Conservation (phyloP, 1,140 invertebrate species). For the Globodera ellingtonae region DNA sequence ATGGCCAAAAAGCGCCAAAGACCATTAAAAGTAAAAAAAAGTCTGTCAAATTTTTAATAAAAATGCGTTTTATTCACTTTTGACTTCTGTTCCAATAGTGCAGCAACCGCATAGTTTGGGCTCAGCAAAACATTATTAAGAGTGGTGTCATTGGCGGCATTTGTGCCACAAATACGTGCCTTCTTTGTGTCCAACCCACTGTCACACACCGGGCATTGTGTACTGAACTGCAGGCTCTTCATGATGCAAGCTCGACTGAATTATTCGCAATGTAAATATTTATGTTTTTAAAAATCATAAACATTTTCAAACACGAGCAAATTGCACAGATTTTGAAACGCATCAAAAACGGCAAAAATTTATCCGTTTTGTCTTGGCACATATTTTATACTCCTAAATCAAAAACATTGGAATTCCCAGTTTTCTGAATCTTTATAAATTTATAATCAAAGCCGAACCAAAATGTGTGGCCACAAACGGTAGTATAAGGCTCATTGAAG, state of each 20-base stretch:
- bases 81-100: constrained; percentile 11
- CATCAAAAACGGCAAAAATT: constrained; percentile 10
- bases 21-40: not conserved
- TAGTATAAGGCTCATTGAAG: constrained; percentile 87
- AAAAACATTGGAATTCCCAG: too few species aligned
- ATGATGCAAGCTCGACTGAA: constrained; percentile 75
- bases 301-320: too few species aligned
- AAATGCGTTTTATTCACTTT: not conserved
- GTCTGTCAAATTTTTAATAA: not conserved
- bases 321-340: constrained; percentile 24
- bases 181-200: constrained; percentile 68
- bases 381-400: too few species aligned
- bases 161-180: constrained; percentile 73
- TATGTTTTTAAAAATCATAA: too few species aligned
- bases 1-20: too few species aligned
- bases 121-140: constrained; percentile 15
- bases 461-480: constrained; percentile 90
- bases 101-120: constrained; percentile 24
- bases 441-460: constrained; percentile 68
- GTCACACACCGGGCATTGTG: constrained; percentile 74
- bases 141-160: constrained; percentile 49
- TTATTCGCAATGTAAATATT: constrained; percentile 38
- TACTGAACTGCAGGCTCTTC: constrained; percentile 77
- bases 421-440: too few species aligned
- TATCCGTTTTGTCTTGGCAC: too few species aligned